A percentile compares a stretch with the other conserved stretches of the same genome.
Evolutionary conservation across 2,888 invertebrate species (phyloP).

Genomic region (Standfussiana lucernea): DNA sequence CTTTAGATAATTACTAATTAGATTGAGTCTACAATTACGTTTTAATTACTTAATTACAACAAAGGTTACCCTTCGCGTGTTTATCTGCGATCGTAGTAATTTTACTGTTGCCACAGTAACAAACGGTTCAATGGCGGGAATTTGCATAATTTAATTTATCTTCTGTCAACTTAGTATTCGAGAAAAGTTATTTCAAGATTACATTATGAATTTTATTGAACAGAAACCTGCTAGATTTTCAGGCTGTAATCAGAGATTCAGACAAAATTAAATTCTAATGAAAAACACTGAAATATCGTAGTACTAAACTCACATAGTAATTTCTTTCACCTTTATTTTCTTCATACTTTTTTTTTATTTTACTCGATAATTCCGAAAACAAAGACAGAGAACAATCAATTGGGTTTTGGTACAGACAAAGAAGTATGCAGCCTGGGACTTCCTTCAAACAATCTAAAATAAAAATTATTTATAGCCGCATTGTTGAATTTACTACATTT

Average conservation of each 20-base stretch:
- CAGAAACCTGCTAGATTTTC: background rate
- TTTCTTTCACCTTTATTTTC: background rate
- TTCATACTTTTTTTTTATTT: background rate
- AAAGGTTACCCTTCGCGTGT: conserved; percentile 28
- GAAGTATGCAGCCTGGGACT: conserved; percentile 7
- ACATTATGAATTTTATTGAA: background rate
- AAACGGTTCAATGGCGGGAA: background rate
- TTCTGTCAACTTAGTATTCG: background rate
- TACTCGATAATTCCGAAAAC: background rate
- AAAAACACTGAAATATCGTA: background rate
- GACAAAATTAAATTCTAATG: background rate
- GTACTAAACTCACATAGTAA: background rate
- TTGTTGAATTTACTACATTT: conserved; percentile 3
- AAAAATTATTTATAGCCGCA: conserved; percentile 10
- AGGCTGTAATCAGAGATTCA: background rate
- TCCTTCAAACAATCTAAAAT: conserved; percentile 11
- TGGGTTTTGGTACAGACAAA: conserved; percentile 7
- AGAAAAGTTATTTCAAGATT: background rate
- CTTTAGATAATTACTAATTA: conserved; percentile 14
- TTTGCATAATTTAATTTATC: conserved; percentile 16
- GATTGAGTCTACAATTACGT: conserved; percentile 29
- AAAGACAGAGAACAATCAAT: conserved; percentile 8
- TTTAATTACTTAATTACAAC: conserved; percentile 38
- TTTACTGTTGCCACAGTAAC: conserved; percentile 27
- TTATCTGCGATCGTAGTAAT: conserved; percentile 41